Evolutionary conservation across 2,888 invertebrate species (phyloP).

Genomic region (Heterodera filipjevi): DNA sequence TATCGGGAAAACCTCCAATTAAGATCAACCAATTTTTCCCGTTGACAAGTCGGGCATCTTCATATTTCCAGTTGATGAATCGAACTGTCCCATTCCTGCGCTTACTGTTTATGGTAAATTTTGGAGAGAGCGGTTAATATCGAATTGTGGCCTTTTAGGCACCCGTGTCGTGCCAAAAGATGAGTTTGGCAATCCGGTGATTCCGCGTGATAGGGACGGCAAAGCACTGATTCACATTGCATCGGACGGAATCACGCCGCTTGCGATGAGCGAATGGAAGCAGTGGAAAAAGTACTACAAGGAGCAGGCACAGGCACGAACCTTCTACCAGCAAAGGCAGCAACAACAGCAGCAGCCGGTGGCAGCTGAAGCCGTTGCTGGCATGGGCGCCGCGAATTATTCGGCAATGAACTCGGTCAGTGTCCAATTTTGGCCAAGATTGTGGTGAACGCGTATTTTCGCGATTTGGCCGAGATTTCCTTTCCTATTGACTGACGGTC

Average conservation of each 20-base stretch:
- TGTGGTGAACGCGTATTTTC: not conserved
- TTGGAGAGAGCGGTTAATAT: not conserved
- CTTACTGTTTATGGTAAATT: constrained; percentile 42
- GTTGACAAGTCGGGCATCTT: constrained; percentile 37
- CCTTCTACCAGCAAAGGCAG: constrained; percentile 24
- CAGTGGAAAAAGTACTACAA: constrained; percentile 37
- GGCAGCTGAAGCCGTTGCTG: not conserved
- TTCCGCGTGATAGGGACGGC: constrained; percentile 39
- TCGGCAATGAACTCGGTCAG: constrained; percentile 16
- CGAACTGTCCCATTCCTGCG: constrained; percentile 45
- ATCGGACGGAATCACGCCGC: constrained; percentile 39
- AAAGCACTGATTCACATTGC: constrained; percentile 43
- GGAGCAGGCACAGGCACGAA: constrained; percentile 20
- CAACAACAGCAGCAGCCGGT: constrained; percentile 24
- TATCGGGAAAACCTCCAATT: constrained; percentile 6
- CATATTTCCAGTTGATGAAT: constrained; percentile 43
- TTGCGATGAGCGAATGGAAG: constrained; percentile 34
- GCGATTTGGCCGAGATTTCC: not conserved
- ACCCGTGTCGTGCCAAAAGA: constrained; percentile 45
- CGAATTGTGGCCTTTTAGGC: not conserved
- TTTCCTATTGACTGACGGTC: not conserved
- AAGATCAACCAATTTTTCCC: constrained; percentile 44
- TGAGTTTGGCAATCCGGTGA: constrained; percentile 36
- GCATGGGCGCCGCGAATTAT: constrained; percentile 18
- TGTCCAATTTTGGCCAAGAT: not conserved